Percentiles rank a stretch among this genome's conserved stretches.
These are phyloP conservation scores for Ellobius talpinus DNA, from an alignment of 2,113 vertebrate genomes.

Conservation along the genomic window DNA sequence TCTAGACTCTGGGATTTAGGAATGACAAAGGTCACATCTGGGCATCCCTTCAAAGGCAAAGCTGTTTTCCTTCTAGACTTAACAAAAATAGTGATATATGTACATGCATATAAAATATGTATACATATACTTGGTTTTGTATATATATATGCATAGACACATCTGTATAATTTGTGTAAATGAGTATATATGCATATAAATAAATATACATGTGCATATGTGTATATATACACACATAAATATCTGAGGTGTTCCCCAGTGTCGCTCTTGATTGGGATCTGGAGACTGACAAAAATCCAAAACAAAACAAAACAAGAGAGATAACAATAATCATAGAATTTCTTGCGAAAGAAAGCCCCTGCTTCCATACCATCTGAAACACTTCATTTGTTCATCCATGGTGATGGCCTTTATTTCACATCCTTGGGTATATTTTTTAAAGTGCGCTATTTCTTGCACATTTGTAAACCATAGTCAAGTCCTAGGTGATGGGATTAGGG, in stretches of 20 bases:
- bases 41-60: neutral
- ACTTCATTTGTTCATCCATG: neutral
- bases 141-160: too few species aligned
- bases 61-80: neutral
- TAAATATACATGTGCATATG: neutral
- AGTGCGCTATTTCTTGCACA: neutral
- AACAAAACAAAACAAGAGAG: neutral
- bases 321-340: neutral
- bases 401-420: neutral
- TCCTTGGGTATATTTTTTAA: neutral
- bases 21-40: neutral
- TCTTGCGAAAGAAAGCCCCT: neutral
- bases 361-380: neutral
- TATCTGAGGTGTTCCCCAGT: neutral
- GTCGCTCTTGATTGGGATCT: constrained; percentile 2
- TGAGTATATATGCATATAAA: neutral
- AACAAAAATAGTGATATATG: neutral
- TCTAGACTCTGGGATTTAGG: neutral
- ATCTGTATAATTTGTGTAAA: neutral
- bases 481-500: neutral
- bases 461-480: neutral
- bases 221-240: neutral
- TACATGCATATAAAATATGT: neutral
- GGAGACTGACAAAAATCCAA: neutral
- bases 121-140: too few species aligned